phyloP scores from a whole-genome alignment of 1,140 invertebrate genomes.

The Eurosta solidaginis region DNA sequence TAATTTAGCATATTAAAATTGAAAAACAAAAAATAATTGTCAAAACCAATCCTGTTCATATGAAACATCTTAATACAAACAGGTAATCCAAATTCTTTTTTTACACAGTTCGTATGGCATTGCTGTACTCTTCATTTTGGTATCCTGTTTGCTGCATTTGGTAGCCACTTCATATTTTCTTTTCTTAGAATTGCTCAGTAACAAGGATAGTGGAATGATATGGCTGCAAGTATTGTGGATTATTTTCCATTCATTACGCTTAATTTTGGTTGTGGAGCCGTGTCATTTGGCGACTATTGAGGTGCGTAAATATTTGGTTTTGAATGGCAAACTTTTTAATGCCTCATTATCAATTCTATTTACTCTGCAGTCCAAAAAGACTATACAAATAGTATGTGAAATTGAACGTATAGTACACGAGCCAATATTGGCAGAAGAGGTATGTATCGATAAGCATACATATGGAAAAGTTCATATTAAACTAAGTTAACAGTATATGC shows the following conservation, averaged over 20 bases:
- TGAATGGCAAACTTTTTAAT: not conserved
- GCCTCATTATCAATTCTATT: not conserved
- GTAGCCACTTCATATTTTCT: constrained; percentile 75
- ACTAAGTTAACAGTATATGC: no score
- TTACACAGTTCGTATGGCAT: constrained; percentile 64
- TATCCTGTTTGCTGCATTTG: constrained; percentile 71
- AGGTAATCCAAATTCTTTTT: no score
- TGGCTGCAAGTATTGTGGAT: constrained; percentile 70
- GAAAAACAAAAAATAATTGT: no score
- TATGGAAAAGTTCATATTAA: not conserved
- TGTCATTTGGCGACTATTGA: constrained; percentile 66
- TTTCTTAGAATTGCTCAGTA: constrained; percentile 66
- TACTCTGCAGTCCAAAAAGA: constrained; percentile 46
- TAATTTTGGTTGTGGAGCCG: constrained; percentile 71
- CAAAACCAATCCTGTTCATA: no score
- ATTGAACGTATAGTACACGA: constrained; percentile 51
- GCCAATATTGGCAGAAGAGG: constrained; percentile 49
- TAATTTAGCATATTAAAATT: no score
- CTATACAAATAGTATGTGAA: constrained; percentile 53
- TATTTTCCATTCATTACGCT: constrained; percentile 65
- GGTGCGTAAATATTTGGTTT: constrained; percentile 53
- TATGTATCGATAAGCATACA: not conserved
- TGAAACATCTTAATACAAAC: no score
- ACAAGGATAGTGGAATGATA: constrained; percentile 55
- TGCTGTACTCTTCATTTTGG: constrained; percentile 66